phyloP scores from a whole-genome alignment of 2,888 invertebrate species.

The Tipula confusa region DNA sequence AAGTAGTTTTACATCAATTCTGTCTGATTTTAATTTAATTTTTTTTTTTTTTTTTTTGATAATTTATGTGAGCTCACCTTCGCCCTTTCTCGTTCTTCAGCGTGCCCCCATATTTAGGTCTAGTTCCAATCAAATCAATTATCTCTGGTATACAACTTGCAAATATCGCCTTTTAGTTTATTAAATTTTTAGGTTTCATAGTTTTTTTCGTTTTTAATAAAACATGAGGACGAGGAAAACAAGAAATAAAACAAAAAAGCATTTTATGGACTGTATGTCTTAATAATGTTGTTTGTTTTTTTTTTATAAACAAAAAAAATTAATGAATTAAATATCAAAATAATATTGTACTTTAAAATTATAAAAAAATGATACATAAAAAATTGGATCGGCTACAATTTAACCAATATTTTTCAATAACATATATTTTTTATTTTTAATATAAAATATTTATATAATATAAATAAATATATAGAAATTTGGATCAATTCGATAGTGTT shows the following conservation, averaged over 20 bases:
- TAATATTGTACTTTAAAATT: background rate
- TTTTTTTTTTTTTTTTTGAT: slow-evolving; percentile 37
- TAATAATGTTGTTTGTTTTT: slow-evolving; percentile 26
- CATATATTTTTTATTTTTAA: background rate
- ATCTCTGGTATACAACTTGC: slow-evolving; percentile 99
- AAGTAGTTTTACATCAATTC: background rate
- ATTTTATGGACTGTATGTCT: slow-evolving; percentile 32
- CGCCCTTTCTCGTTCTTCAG: slow-evolving; percentile 99
- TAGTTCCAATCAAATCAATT: slow-evolving; percentile 99
- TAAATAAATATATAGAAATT: slow-evolving; percentile 25
- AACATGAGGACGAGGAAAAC: slow-evolving; percentile 34
- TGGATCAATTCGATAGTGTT: background rate
- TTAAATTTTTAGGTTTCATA: background rate
- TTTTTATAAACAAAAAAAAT: slow-evolving; percentile 28
- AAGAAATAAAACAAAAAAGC: slow-evolving; percentile 34
- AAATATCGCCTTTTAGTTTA: slow-evolving; percentile 90
- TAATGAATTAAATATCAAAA: background rate
- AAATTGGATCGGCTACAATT: background rate
- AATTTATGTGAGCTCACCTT: slow-evolving; percentile 73
- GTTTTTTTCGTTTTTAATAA: background rate
- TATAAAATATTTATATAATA: background rate
- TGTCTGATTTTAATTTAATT: slow-evolving; percentile 31
- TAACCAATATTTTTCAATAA: background rate
- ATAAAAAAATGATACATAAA: background rate
- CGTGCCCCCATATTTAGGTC: slow-evolving; percentile 99